phyloP scores from a whole-genome alignment of 2,113 vertebrate species.

The Mus musculus region DNA sequence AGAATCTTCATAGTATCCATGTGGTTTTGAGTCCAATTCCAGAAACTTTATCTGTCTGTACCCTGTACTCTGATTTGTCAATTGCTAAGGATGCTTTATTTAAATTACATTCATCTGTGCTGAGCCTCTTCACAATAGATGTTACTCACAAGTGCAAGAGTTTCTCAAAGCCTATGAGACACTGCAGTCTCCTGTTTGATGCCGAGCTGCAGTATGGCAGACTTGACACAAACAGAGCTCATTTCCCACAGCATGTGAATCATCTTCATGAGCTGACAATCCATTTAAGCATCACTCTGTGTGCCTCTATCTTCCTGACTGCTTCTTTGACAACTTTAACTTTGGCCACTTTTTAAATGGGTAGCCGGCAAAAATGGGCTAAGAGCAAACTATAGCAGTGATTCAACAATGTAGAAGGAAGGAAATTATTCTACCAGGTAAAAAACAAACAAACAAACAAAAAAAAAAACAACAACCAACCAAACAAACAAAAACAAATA shows the following conservation, averaged over 20 bases:
- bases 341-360: slow-evolving; percentile 84
- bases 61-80: not conserved
- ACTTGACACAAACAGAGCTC: slow-evolving; percentile 83
- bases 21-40: not conserved
- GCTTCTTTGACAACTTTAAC: slow-evolving; percentile 85
- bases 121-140: slow-evolving; percentile 61
- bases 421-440: slow-evolving; percentile 77
- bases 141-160: slow-evolving; percentile 64
- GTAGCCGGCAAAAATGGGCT: slow-evolving; percentile 75
- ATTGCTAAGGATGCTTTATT: not conserved
- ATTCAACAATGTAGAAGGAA: slow-evolving; percentile 69
- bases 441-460: slow-evolving; percentile 8
- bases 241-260: slow-evolving; percentile 83
- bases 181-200: slow-evolving; percentile 81
- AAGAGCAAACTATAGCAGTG: slow-evolving; percentile 72
- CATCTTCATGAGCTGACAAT: slow-evolving; percentile 83
- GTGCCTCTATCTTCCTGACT: slow-evolving; percentile 84
- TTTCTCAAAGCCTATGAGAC: slow-evolving; percentile 74
- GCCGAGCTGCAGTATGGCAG: slow-evolving; percentile 81
- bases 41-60: not conserved
- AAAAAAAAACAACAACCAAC: too few relatives aligned
- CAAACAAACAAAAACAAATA: not conserved
- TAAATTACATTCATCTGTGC: slow-evolving; percentile 35
- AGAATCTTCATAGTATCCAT: not conserved
- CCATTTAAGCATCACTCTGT: slow-evolving; percentile 84